These are phyloP conservation scores for Stenichneumon culpator DNA, from an alignment of 2,888 invertebrate species.

Conservation along the genomic window DNA sequence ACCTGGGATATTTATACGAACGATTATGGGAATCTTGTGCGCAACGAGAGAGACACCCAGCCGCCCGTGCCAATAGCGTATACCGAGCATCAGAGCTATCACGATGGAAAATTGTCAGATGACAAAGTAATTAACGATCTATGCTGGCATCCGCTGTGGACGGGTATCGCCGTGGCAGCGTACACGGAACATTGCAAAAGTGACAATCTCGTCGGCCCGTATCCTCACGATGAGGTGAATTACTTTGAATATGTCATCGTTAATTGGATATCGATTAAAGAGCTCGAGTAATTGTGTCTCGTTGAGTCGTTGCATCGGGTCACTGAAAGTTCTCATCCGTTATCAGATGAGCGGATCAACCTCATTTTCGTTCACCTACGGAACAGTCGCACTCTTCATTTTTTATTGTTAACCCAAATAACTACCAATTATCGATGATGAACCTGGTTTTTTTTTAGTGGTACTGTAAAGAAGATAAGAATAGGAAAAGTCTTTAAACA, in stretches of 20 bases:
- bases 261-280: slow-evolving; percentile 11
- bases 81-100: slow-evolving; percentile 79
- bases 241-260: not conserved
- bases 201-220: slow-evolving; percentile 73
- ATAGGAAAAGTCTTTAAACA: not conserved
- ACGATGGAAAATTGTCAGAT: slow-evolving; percentile 85
- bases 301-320: not conserved
- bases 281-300: slow-evolving; percentile 15
- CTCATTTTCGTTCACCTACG: not conserved
- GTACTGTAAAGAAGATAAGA: not conserved
- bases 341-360: not conserved
- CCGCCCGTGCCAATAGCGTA: slow-evolving; percentile 75
- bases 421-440: not conserved
- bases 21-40: slow-evolving; percentile 87
- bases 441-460: not conserved
- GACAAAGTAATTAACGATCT: slow-evolving; percentile 89
- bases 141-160: slow-evolving; percentile 90
- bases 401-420: not conserved
- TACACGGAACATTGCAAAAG: slow-evolving; percentile 87
- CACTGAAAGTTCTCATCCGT: not conserved
- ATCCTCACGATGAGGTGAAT: slow-evolving; percentile 68
- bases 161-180: slow-evolving; percentile 89
- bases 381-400: not conserved
- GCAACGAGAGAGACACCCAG: slow-evolving; percentile 79
- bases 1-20: slow-evolving; percentile 88